phyloP scores from a whole-genome alignment of 2,888 invertebrate species.

The Halocaridina rubra region DNA sequence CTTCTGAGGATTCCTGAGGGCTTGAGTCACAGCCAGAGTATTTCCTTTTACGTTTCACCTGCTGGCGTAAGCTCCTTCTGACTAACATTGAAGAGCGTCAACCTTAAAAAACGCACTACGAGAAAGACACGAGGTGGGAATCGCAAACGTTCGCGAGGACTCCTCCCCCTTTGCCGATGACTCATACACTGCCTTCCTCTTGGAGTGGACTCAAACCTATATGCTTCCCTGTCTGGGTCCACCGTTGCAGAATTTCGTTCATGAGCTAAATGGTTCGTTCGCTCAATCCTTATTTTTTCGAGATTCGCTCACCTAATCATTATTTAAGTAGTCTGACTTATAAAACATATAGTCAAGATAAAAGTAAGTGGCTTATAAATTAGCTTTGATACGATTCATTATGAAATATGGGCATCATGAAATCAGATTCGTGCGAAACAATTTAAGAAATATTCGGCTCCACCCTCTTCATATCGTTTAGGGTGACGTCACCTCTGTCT shows the following conservation, averaged over 20 bases:
- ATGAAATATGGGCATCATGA: no score
- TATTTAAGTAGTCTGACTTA: no score
- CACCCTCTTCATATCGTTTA: not conserved
- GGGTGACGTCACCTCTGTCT: not conserved
- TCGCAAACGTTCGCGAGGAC: constrained; percentile 33
- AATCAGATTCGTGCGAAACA: no score
- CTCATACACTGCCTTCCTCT: constrained; percentile 52
- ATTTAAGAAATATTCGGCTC: not conserved
- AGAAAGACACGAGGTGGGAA: no score
- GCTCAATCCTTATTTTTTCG: no score
- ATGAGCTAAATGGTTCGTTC: not conserved
- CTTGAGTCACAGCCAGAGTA: constrained; percentile 38
- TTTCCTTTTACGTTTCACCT: constrained; percentile 49
- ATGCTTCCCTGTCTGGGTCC: constrained; percentile 21
- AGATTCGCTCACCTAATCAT: no score
- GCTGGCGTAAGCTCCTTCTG: constrained; percentile 19
- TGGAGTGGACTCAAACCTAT: constrained; percentile 46
- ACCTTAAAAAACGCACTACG: constrained; percentile 16
- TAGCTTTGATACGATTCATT: no score
- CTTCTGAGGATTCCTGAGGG: not conserved
- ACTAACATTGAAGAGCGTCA: constrained; percentile 49
- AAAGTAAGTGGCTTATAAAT: no score
- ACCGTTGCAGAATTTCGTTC: constrained; percentile 7
- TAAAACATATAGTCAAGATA: no score
- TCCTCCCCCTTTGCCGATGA: constrained; percentile 55